phyloP scores from a whole-genome alignment of 2,113 vertebrate genomes.

The Crocuta crocuta region DNA sequence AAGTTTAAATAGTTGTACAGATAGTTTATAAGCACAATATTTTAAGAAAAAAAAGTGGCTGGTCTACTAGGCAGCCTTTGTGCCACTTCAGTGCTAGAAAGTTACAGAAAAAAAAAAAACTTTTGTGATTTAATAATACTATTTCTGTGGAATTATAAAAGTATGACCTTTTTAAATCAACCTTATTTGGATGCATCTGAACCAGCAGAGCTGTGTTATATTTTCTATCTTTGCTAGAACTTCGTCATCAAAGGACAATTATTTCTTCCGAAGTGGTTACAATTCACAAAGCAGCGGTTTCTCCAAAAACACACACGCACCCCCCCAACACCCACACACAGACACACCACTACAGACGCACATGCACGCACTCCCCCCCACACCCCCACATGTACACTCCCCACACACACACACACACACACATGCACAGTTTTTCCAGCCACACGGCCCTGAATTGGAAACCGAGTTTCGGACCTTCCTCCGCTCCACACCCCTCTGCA shows the following conservation, averaged over 20 bases:
- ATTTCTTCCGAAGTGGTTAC: constrained; percentile 93
- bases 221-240: constrained; percentile 99
- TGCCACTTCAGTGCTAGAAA: constrained; percentile 89
- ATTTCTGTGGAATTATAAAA: constrained; percentile 93
- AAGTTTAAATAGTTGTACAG: constrained; percentile 93
- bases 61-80: constrained; percentile 90
- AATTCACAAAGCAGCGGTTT: constrained; percentile 88
- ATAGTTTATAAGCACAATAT: constrained; percentile 95
- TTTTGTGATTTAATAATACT: constrained; percentile 89
- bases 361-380: not conserved
- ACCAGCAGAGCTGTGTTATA: constrained; percentile 97
- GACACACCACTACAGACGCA: too few species aligned
- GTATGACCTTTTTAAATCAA: constrained; percentile 91
- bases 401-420: not conserved
- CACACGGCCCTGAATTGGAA: constrained; percentile 76
- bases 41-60: constrained; percentile 91
- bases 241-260: constrained; percentile 90
- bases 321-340: constrained; percentile 41
- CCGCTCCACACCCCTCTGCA: constrained; percentile 71
- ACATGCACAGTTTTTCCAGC: constrained; percentile 70
- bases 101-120: constrained; percentile 80
- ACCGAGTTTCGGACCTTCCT: constrained; percentile 76
- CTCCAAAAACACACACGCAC: constrained; percentile 31
- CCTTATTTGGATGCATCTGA: constrained; percentile 90
- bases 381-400: not conserved